Evolutionary conservation across 2,113 vertebrate species (phyloP), one percentile per base, ranked within the genome.

Genomic region (Boleophthalmus pectinirostris): DNA sequence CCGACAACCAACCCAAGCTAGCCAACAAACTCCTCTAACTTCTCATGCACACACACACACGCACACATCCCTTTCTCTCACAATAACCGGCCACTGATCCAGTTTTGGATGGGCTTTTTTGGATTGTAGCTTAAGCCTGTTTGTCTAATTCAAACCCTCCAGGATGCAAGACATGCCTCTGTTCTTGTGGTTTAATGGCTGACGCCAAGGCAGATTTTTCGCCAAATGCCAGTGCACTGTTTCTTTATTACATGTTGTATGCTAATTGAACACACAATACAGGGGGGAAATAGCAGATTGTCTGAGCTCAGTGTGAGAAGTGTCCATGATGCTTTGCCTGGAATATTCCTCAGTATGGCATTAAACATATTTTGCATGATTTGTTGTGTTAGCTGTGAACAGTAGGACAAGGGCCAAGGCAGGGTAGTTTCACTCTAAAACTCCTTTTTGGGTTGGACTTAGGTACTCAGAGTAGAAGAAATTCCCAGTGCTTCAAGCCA

Each of bases 21-120:
- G 82, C 88, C 88, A 90, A 86, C 87, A 85, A 89, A 91, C 85
- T 90, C 82, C 78, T 80, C 83, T 87, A 90, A 91, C 85, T 92
- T 90, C 76, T 74, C 75, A 76, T 61, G 51, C 76, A 71, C 57
- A 54, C 54, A 69, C 54, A 35, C 63, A 65, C 10, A 24, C 24
- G 15, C 4, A 35, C 63, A 25, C 56, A 15, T 49, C 64, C 29
- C 58, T 65, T 38, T 49, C 68, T 76, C 79, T 38, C 88, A 88
- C 87, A 85, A 83, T 85, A 76, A 78, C 85, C 81, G 82, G 83
- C 79, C 85, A 81, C 87, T 89, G 90, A 85, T 89, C 81, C 85
- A 85, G 81, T 90, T 89, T 61, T 89, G 90, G 90, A 88, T 78
- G 82, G 86, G 80, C 71, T 83, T 89, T 88, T 87, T 61, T 58